A percentile compares a stretch with the other conserved stretches of the same genome.
Conservation (phyloP, 64 coral and sea anemone species). For the Montipora efflorescens region DNA sequence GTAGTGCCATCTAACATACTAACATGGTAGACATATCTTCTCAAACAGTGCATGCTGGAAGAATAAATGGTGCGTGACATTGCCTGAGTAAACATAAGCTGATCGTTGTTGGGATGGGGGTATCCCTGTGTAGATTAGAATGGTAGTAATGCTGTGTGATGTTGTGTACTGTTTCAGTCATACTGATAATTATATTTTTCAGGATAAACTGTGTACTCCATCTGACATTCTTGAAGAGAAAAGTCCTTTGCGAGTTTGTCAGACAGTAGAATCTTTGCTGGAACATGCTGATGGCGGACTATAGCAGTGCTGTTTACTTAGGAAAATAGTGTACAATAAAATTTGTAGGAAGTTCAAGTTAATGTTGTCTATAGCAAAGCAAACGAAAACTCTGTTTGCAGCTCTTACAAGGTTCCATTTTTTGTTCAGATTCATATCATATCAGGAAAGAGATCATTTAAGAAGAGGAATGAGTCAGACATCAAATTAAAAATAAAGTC, state of each 20-base stretch:
- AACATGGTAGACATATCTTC: no score
- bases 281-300: slow-evolving; percentile 54
- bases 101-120: no score
- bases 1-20: no score
- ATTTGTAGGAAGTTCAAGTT: not conserved
- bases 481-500: no score
- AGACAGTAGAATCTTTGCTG: slow-evolving; percentile 87
- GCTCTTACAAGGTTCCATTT: not conserved
- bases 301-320: not conserved
- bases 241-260: slow-evolving; percentile 83
- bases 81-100: no score
- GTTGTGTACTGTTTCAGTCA: not conserved
- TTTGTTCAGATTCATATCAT: no score
- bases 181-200: not conserved
- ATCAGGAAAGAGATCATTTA: no score
- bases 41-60: no score
- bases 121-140: no score
- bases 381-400: not conserved
- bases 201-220: slow-evolving; percentile 91
- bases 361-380: no score
- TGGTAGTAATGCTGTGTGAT: not conserved
- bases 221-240: slow-evolving; percentile 96
- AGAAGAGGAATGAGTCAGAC: no score
- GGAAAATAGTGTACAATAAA: not conserved
- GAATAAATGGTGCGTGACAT: no score